phyloP scores from a whole-genome alignment of 2,113 vertebrate genomes.

The Grammomys surdaster region DNA sequence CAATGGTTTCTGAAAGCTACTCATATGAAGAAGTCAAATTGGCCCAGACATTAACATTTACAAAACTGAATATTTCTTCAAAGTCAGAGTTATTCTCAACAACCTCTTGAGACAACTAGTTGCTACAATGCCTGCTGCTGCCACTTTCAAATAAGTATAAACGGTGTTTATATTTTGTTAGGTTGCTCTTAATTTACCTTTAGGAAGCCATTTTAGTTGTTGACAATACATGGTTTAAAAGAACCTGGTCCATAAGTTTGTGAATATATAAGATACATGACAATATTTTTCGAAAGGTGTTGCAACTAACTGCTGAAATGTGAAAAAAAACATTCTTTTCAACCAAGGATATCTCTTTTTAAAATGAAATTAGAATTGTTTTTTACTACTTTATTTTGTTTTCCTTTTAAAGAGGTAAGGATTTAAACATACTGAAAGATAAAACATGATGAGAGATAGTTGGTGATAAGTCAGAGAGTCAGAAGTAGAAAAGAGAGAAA shows the following conservation, averaged over 20 bases:
- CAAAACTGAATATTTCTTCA: background rate
- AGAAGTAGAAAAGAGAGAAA: background rate
- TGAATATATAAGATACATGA: background rate
- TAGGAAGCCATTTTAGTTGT: background rate
- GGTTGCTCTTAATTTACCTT: background rate
- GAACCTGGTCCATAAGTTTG: background rate
- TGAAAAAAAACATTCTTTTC: constrained; percentile 68
- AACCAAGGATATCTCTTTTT: constrained; percentile 58
- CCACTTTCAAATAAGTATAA: background rate
- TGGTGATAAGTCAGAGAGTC: background rate
- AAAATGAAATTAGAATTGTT: constrained; percentile 70
- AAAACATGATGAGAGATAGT: background rate
- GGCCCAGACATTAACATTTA: background rate
- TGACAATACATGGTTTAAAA: background rate
- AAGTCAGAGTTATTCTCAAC: background rate
- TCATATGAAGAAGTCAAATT: background rate
- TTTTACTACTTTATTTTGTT: constrained; percentile 59
- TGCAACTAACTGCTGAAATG: constrained; percentile 56
- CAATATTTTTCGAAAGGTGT: background rate
- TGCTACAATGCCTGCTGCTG: background rate
- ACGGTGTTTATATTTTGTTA: background rate
- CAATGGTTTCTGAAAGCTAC: background rate
- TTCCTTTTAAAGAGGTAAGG: background rate
- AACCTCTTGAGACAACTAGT: background rate
- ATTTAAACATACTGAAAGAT: constrained; percentile 24